Base-by-base conservation (phyloP, 2,888 invertebrate species). In the Mesorhabditis sp. region DNA sequence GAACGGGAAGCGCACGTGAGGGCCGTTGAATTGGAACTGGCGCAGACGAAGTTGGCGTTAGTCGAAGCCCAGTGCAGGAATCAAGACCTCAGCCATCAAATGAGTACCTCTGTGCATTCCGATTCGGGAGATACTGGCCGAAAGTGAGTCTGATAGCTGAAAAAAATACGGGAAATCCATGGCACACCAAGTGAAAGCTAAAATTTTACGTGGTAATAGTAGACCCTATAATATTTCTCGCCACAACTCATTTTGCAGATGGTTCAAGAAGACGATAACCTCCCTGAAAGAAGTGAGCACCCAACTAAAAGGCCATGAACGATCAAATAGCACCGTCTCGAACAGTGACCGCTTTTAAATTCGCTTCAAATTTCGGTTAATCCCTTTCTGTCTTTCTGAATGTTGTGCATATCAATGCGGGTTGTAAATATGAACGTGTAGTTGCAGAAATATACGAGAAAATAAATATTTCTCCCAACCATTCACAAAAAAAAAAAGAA, bases 31-130 rank as follows among this genome's bases (percentile, higher is more conserved):
- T 88, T 96, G 72, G 96, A 98, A 85, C 88, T 98, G 78, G 98
- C 97, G 4, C 93, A 95, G 86, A 94, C 96, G 0, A 98, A 98
- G 87, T 88, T 98, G 77, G 95, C 94, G 0, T 92, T 96, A 77
- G 98, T 97, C 4, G 95, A 98, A 88, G 79, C 82, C 0, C 79
- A 83, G 65, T 85, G 84, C 68, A 76, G 80, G 45, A 84, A 84
- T 67, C 84, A 84, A 74, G 84, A 94, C 86, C 88, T 97, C 75
- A 93, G 92, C 61, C 95, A 97, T 72, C 83, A 85, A 67, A 73
- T 83, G 66, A 72, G 4, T 4, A 15, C 45, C 13, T 68, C 50
- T 44, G 45, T 58, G 13, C 42, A 41, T 5, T 5, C 42, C 69
- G 50, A 50, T 13, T 10, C 58, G 10, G n/a, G 15, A 15, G 63